Evolutionary conservation across 2,888 invertebrate genomes (phyloP).

Genomic region (Muscina levida): DNA sequence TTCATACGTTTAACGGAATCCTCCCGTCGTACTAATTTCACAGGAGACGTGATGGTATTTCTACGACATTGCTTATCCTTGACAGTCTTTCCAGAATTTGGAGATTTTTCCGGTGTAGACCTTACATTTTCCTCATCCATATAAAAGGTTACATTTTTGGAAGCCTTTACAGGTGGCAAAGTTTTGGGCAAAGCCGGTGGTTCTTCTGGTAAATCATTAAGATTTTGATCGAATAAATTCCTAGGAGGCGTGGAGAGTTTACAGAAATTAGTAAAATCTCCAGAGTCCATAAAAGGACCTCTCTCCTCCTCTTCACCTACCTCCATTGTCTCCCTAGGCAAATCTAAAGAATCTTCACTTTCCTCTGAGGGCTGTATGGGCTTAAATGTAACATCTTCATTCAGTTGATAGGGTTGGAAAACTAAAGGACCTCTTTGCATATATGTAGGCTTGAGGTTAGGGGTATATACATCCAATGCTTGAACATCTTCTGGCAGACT

Average conservation of each 20-base stretch:
- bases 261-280: slow-evolving; percentile 60
- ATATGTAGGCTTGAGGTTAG: slow-evolving; percentile 49
- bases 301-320: slow-evolving; percentile 30
- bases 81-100: slow-evolving; percentile 10
- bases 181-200: slow-evolving; percentile 14
- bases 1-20: too few relatives aligned
- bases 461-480: slow-evolving; percentile 35
- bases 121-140: not conserved
- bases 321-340: slow-evolving; percentile 42
- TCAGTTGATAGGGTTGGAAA: slow-evolving; percentile 74
- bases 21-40: too few relatives aligned
- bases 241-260: slow-evolving; percentile 1
- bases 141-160: slow-evolving; percentile 8
- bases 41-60: too few relatives aligned
- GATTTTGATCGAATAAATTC: not conserved
- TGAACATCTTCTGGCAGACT: slow-evolving; percentile 51
- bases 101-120: not conserved
- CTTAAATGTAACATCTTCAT: slow-evolving; percentile 78
- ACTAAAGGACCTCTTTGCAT: slow-evolving; percentile 72
- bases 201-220: not conserved
- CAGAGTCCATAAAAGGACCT: slow-evolving; percentile 56
- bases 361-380: slow-evolving; percentile 76
- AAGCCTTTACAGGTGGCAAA: not conserved
- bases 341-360: slow-evolving; percentile 61
- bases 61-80: too few relatives aligned